Percentiles rank a stretch among this genome's conserved stretches.
These are phyloP conservation scores for Palythoa heliodiscus DNA, from an alignment of 92 coral and sea anemone species.

Conservation along the genomic window DNA sequence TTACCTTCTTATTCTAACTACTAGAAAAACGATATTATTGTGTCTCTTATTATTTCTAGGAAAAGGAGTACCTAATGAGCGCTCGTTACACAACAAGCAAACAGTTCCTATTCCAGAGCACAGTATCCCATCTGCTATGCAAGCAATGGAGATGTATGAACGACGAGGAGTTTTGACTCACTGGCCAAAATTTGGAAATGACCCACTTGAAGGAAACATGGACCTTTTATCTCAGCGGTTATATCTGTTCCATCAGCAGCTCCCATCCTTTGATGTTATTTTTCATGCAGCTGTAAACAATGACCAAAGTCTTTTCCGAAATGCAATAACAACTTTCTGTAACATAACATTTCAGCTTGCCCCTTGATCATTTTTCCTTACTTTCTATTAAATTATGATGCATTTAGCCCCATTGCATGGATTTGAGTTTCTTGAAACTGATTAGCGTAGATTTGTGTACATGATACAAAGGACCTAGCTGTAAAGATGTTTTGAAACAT, in stretches of 20 bases:
- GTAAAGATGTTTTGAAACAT: not conserved
- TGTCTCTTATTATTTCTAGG: not conserved
- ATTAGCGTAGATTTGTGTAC: not conserved
- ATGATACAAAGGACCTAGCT: not conserved
- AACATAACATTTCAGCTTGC: not conserved
- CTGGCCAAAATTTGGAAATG: constrained; percentile 13
- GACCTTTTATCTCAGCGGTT: constrained; percentile 5
- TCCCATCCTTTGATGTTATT: constrained; percentile 7
- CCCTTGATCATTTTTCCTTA: not conserved
- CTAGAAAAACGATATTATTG: not conserved
- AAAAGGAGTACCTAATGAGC: constrained; percentile 11
- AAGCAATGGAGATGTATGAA: constrained; percentile 12
- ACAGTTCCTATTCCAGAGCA: constrained; percentile 7
- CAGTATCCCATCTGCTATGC: not conserved
- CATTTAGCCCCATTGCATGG: not conserved
- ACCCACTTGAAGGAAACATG: constrained; percentile 12
- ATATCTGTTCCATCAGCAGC: constrained; percentile 6
- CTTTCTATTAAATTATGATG: not conserved
- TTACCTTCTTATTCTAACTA: not conserved
- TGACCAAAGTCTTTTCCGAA: constrained; percentile 1
- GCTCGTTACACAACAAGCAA: not conserved
- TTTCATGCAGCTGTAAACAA: constrained; percentile 11
- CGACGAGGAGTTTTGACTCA: not conserved
- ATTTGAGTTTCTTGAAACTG: not conserved
- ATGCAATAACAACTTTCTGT: constrained; percentile 11